Base-by-base conservation (phyloP, 2,113 vertebrate genomes). In the Apaloderma vittatum region DNA sequence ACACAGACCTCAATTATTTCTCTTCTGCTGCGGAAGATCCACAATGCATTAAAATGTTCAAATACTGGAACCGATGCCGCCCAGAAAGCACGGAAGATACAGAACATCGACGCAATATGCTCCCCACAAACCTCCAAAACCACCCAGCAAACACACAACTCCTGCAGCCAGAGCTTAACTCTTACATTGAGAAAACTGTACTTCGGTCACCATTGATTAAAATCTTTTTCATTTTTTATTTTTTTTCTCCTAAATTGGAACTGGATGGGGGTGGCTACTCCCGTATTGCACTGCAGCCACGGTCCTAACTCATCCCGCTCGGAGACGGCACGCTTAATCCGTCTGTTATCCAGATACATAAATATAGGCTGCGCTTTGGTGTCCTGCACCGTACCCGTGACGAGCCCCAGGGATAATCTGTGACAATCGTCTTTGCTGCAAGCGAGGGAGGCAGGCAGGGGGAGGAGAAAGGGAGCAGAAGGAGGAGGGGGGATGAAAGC, bases 381-480 rank as follows among this genome's bases (percentile, higher is more conserved):
- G 46, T 66, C 58, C 86, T 46, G 70, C 66, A 13, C 78, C 1
- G 0, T 19, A 40, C 75, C 95, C 95, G 43, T 26, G 71, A 17
- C 3, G 22, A 93, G 77, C 77, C 71, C 55, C 3, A 4, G 46
- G 85, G 83, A 92, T 94, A 68, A 95, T 78, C 91, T 86, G 26
- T 23, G 55, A 89, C 90, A 94, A 88, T 94, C 70, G 54, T 9
- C 93, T 94, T 94, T 90, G 80, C 88, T 70, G 77, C 74, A 54
- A 89, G 73, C 15, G 3, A 74, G 66, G 65, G 82, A 88, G 59
- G 75, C 55, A 51, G 67, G 13, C 6, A 0, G 36, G 66, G 73
- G 57, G 72, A 81, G 72, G 90, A 86, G 84, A 93, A 91, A 94
- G 86, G 81, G 48, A 87, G 21, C 78, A 59, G 21, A 59, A 54